phyloP scores from a whole-genome alignment of 2,113 vertebrate genomes.

The Solea solea region DNA sequence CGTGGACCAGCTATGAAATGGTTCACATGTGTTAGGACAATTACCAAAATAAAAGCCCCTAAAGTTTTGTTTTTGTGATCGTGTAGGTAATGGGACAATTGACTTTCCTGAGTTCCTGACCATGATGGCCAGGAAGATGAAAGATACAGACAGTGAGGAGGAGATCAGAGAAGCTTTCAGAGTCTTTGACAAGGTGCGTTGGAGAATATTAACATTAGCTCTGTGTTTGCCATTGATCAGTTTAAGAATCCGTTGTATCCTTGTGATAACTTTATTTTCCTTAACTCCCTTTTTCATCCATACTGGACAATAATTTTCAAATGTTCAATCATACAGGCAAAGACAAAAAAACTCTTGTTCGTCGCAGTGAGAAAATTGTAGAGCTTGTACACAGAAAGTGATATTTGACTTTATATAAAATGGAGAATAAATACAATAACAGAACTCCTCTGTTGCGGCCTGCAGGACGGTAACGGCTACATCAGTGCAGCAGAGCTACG shows the following conservation, averaged over 20 bases:
- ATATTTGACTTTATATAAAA: background rate
- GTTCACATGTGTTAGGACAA: background rate
- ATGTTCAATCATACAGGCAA: no score
- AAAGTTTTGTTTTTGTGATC: background rate
- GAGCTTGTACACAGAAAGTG: background rate
- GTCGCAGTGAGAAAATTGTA: no score
- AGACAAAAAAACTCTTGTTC: no score
- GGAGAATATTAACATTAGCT: background rate
- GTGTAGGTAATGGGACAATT: conserved; percentile 89
- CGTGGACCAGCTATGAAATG: background rate
- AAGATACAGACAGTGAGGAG: conserved; percentile 93
- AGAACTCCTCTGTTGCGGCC: background rate
- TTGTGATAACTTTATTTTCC: background rate
- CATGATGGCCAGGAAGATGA: conserved; percentile 96
- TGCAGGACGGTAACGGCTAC: conserved; percentile 90
- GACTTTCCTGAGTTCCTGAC: conserved; percentile 93
- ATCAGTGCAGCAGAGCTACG: conserved; percentile 91
- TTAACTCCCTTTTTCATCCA: background rate
- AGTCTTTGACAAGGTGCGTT: conserved; percentile 89
- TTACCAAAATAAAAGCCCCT: no score
- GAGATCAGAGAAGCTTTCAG: conserved; percentile 92
- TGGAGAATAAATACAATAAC: background rate
- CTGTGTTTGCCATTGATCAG: background rate
- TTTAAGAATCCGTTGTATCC: background rate
- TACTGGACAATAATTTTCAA: no score